Conservation (phyloP, 1,140 invertebrate genomes). For the Hypsibius dujardini region DNA sequence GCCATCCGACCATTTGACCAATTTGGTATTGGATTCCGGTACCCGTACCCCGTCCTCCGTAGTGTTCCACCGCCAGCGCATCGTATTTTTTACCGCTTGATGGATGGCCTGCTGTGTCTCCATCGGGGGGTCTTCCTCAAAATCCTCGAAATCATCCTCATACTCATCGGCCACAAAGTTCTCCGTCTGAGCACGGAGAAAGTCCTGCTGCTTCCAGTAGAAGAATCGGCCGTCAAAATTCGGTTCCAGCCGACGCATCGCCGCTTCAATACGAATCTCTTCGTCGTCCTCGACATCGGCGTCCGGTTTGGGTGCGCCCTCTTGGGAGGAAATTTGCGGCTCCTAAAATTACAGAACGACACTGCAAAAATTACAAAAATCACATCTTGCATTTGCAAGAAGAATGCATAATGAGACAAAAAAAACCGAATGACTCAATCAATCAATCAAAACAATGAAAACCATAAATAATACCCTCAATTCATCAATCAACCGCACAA, state of each 20-base stretch:
- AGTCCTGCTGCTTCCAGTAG: conserved; percentile 15
- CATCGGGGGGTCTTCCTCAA: conserved; percentile 63
- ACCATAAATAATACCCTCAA: too few relatives aligned
- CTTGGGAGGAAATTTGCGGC: not conserved
- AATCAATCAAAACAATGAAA: too few relatives aligned
- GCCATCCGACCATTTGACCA: conserved; percentile 93
- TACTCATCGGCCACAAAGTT: conserved; percentile 87
- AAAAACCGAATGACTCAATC: too few relatives aligned
- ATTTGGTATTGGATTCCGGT: conserved; percentile 82
- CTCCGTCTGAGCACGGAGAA: conserved; percentile 48
- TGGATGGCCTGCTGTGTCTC: conserved; percentile 25
- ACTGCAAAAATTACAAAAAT: too few relatives aligned
- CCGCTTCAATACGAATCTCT: conserved; percentile 5
- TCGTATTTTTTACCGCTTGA: conserved; percentile 74
- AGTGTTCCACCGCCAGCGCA: conserved; percentile 75
- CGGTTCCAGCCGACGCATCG: not conserved
- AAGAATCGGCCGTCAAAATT: not conserved
- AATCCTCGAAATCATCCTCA: conserved; percentile 93
- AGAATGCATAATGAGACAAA: too few relatives aligned
- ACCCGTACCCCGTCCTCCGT: conserved; percentile 62
- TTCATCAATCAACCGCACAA: too few relatives aligned
- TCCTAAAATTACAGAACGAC: not conserved
- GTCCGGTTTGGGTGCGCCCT: not conserved
- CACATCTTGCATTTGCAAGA: too few relatives aligned
- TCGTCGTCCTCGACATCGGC: conserved; percentile 16